Conservation (phyloP, 2,113 vertebrate genomes). For the Pterocles burchelli region DNA sequence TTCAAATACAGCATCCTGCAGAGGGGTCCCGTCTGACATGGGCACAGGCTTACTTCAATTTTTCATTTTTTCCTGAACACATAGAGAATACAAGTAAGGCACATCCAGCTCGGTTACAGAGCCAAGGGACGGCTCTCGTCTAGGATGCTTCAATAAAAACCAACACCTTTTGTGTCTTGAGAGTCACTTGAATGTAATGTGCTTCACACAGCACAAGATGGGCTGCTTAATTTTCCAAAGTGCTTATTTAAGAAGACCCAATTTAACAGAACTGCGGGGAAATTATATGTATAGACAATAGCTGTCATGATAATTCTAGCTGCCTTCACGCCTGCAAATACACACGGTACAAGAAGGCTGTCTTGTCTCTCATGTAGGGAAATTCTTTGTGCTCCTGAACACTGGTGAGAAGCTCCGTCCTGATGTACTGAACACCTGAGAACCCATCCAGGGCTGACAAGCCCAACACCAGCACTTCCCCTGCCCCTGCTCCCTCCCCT, state of each 20-base stretch:
- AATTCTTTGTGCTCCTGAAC: neutral
- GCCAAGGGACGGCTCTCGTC: neutral
- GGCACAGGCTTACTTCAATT: neutral
- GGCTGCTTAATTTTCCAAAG: neutral
- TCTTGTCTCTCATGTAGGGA: fast-evolving
- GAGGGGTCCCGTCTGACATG: neutral
- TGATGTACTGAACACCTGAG: neutral
- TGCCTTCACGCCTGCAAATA: neutral
- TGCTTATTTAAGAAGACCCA: conserved; percentile 15
- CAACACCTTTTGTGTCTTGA: conserved; percentile 7
- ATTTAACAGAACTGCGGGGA: neutral
- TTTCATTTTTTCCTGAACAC: neutral
- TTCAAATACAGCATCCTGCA: neutral
- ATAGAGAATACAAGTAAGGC: neutral
- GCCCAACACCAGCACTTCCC: neutral
- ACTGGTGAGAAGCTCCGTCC: neutral
- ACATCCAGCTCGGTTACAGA: neutral
- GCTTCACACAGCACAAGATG: neutral
- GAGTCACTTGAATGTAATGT: conserved; percentile 2
- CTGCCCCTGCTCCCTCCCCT: neutral
- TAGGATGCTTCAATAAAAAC: neutral
- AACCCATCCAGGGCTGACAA: neutral
- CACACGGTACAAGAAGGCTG: neutral
- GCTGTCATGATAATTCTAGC: neutral
- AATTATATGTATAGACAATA: neutral